phyloP scores from a whole-genome alignment of 2,797 vertebrate species.

The Xenopus petersii region DNA sequence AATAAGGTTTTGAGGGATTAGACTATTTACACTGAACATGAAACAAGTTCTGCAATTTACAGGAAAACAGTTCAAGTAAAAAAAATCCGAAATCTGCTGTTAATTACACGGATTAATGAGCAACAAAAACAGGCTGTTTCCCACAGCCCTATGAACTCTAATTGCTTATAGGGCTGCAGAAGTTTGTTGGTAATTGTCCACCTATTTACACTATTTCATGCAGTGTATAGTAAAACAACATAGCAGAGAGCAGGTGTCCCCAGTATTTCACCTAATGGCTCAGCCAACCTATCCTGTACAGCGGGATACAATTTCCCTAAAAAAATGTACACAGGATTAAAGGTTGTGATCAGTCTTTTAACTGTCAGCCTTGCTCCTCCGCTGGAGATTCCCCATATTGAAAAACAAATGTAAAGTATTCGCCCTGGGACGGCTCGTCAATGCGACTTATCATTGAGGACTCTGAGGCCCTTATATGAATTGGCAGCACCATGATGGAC shows the following conservation, averaged over 20 bases:
- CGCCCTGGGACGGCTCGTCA: slow-evolving; percentile 39
- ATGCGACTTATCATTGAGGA: slow-evolving; percentile 41
- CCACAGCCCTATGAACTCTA: neutral
- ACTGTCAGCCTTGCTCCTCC: slow-evolving; percentile 38
- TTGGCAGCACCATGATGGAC: slow-evolving; percentile 43
- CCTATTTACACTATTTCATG: slow-evolving; percentile 29
- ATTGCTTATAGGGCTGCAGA: slow-evolving; percentile 20
- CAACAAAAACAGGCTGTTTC: slow-evolving; percentile 1
- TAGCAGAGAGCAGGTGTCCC: slow-evolving; percentile 32
- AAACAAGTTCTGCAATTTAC: too few relatives aligned
- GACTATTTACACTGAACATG: too few relatives aligned
- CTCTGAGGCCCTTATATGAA: slow-evolving; percentile 33
- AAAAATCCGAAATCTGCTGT: neutral
- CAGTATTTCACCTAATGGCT: slow-evolving; percentile 22
- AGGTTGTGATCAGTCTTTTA: slow-evolving; percentile 48
- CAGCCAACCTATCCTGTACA: neutral
- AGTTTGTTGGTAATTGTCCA: slow-evolving; percentile 6
- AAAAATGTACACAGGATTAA: slow-evolving; percentile 48
- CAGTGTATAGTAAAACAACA: slow-evolving; percentile 16
- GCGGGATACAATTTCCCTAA: slow-evolving; percentile 44
- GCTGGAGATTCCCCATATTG: slow-evolving; percentile 39
- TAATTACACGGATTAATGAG: neutral
- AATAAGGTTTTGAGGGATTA: too few relatives aligned
- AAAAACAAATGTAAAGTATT: slow-evolving; percentile 49
- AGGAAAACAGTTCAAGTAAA: too few relatives aligned